Percentiles rank a stretch among this genome's conserved stretches.
These are phyloP conservation scores for Hypomecis punctinalis DNA, from an alignment of 2,888 invertebrate genomes.

Conservation along the genomic window DNA sequence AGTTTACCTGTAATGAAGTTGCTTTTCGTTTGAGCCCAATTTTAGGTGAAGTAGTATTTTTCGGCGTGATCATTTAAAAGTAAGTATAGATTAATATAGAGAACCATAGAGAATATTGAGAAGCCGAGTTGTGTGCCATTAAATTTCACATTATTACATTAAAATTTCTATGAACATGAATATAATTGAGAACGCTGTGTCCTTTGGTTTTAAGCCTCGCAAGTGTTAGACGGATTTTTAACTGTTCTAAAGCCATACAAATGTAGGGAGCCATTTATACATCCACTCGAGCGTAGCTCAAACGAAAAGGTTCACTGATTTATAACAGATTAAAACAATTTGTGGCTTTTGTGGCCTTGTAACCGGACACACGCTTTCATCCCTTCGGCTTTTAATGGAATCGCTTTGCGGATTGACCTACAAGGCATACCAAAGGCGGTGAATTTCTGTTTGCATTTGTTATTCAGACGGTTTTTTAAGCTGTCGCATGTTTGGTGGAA, in stretches of 20 bases:
- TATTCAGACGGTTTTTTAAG: not conserved
- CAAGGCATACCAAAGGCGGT: constrained; percentile 23
- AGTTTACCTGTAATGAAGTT: too few species aligned
- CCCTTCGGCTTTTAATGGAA: constrained; percentile 40
- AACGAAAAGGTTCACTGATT: constrained; percentile 43
- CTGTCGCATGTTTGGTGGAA: not conserved
- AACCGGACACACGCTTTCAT: constrained; percentile 46
- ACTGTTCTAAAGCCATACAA: constrained; percentile 20
- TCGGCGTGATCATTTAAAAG: too few species aligned
- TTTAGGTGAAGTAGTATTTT: too few species aligned
- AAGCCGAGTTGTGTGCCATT: too few species aligned
- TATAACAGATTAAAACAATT: constrained; percentile 50
- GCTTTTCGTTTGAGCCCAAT: too few species aligned
- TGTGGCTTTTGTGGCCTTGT: constrained; percentile 44
- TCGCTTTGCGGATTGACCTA: constrained; percentile 39
- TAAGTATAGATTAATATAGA: too few species aligned
- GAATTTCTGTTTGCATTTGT: constrained; percentile 9
- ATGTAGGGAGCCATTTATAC: constrained; percentile 34
- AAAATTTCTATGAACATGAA: not conserved
- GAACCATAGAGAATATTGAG: too few species aligned
- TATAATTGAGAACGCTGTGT: not conserved
- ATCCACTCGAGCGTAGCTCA: constrained; percentile 34
- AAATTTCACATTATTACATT: too few species aligned
- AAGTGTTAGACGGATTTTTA: not conserved
- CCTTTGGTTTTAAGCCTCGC: not conserved